phyloP scores from a whole-genome alignment of 2,113 vertebrate species.

The Nothocercus julius region DNA sequence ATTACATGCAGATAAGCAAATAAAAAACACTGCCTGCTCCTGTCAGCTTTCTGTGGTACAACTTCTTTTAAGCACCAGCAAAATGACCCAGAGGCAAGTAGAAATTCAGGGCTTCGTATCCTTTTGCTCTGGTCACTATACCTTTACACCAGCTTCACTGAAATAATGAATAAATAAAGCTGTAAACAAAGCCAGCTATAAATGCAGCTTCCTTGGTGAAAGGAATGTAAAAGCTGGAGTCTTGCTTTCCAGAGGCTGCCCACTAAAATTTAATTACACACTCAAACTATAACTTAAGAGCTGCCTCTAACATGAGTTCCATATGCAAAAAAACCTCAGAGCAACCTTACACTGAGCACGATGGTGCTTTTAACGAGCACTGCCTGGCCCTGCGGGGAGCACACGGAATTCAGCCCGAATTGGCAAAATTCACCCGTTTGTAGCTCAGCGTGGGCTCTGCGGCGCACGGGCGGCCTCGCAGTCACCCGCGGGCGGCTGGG shows the following conservation, averaged over 20 bases:
- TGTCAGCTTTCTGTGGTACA: neutral
- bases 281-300: slow-evolving; percentile 9
- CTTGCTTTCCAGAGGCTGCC: slow-evolving; percentile 16
- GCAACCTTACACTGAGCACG: neutral
- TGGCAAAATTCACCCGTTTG: neutral
- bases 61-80: neutral
- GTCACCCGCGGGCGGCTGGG: rapidly evolving
- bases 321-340: slow-evolving; percentile 11
- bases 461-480: neutral
- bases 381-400: neutral
- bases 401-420: neutral
- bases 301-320: neutral
- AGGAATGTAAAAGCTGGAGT: neutral
- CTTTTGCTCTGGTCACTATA: neutral
- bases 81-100: neutral
- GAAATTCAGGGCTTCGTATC: neutral
- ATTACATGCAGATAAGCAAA: neutral
- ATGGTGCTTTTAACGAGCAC: neutral
- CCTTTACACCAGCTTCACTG: neutral
- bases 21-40: neutral
- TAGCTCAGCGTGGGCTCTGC: neutral
- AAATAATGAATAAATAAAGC: slow-evolving; percentile 2
- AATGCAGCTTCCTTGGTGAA: neutral
- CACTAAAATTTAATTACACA: slow-evolving; percentile 25
- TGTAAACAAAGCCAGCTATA: slow-evolving; percentile 21